Base-by-base conservation (phyloP, 2,888 invertebrate species). In the Drosophila ezoana region DNA sequence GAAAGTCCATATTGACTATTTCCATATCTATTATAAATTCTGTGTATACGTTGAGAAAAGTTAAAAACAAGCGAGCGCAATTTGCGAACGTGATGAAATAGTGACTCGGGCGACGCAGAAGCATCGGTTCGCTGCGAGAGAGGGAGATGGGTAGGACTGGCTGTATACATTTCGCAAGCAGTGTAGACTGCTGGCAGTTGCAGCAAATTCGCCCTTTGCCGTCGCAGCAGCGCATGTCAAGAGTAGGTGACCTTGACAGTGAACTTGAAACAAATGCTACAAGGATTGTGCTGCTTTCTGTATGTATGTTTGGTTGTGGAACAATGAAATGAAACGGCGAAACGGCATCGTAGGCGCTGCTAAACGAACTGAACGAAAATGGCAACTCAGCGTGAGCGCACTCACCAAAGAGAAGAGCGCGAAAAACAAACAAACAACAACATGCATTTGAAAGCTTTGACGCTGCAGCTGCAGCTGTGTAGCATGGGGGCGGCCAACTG, bases 181-280 rank as follows among this genome's bases (percentile, higher is more conserved):
- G 69, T 78, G 86, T 77, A 40, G 45, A 44, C n/a, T 14, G 43
- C 48, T 20, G 54, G 40, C 49, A 41, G 63, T 57, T 61, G 70
- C 76, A 60, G 77, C 62, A 76, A 69, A 73, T 58, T 37, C 51
- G 68, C 83, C 85, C 71, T 48, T 54, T 67, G 58, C 45, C 54
- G 63, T 59, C 68, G 60, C 16, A 52, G 72, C 94, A 94, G 94
- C 94, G 94, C 93, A 93, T 94, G 94, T 93, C 93, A 93, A 94
- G 93, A 93, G 93, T 94, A 93, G 93, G 94, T 94, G 95, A 95
- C 95, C 95, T 95, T 95, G 95, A 95, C 95, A 95, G 94, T 95
- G 95, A 95, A 95, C 95, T 95, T 95, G 95, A 94, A 95, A 94
- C 89, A 87, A 83, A 71, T 70, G 83, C 87, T 75, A 89, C 89